Evolutionary conservation across 2,113 vertebrate genomes (phyloP), one percentile per base, ranked within the genome.

Genomic region (Pomatostomus ruficeps): DNA sequence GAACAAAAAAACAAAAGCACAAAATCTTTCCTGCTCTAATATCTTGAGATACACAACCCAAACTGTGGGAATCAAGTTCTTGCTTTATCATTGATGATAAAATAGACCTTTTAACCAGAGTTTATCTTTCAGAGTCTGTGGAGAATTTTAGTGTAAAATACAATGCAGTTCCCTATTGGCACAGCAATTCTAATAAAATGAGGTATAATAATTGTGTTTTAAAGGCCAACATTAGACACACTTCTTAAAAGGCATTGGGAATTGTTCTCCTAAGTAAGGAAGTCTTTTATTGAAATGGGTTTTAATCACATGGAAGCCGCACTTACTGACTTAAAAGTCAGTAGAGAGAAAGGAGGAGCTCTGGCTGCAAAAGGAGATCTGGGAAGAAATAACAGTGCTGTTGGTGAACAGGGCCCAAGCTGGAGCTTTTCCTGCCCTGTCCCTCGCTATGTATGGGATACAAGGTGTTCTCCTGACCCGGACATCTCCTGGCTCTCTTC

Each of bases 201-300:
- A 67, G 33, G 22, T 89, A 28, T 75, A 70, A 84, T 84, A 81
- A 89, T 81, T 74, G 5, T 72, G 25, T 82, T 89, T 79, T 72
- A 82, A 78, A 65, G 40, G 45, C 36, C 57, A 82, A 28, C 10
- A 28, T 78, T 74, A 87, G 45, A 55, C 29, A 57, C 0, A 0
- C 10, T 83, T 72, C 61, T 85, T 85, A 58, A 91, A 87, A 81
- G 25, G 12, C 52, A 13, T 9, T 52, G 51, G 52, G 84, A 89
- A 74, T 72, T 57, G 31, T 86, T 89, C 52, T 89, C 28, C 25
- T 75, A 45, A 65, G 24, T 77, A 81, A 86, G 62, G 61, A 54
- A 42, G 19, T 78, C 51, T 35, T 89, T 88, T 72, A 70, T 65
- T 79, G 33, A 42, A 72, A 68, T 65, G 18, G 5, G 1, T 38